phyloP scores from a whole-genome alignment of 53 echinoderm and acorn worm genomes.

The Holothuria scabra region DNA sequence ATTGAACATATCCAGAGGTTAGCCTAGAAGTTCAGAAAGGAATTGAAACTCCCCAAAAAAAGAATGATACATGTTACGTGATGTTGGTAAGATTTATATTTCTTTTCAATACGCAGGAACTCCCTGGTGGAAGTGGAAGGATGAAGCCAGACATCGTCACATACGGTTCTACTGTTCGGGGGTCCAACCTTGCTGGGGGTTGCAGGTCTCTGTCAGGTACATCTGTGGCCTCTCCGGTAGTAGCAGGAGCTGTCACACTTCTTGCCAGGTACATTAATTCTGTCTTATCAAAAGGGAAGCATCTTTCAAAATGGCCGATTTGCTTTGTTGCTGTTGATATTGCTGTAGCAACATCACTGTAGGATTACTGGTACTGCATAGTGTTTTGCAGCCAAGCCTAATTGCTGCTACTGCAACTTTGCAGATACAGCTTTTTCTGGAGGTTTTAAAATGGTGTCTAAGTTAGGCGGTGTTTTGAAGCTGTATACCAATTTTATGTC shows the following conservation, averaged over 20 bases:
- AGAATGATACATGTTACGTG: no score
- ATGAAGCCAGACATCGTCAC: constrained; percentile 98
- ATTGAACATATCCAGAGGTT: no score
- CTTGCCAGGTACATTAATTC: constrained; percentile 72
- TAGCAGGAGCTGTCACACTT: constrained; percentile 91
- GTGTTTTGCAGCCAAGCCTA: no score
- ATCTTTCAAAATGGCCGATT: background rate
- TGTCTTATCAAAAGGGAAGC: background rate
- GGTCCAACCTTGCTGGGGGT: constrained; percentile 84
- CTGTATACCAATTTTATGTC: no score
- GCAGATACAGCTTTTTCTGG: no score
- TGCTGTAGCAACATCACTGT: background rate
- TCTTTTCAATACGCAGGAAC: constrained; percentile 59
- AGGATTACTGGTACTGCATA: no score
- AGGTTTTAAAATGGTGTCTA: no score
- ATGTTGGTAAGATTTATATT: background rate
- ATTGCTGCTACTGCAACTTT: no score
- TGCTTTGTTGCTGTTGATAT: no score
- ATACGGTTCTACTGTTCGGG: constrained; percentile 89
- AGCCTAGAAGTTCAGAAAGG: no score
- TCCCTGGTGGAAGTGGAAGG: constrained; percentile 92
- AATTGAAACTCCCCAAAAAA: no score
- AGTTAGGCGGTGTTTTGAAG: no score
- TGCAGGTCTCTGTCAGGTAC: constrained; percentile 96
- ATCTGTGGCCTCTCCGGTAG: constrained; percentile 96